A percentile compares a stretch with the other conserved stretches of the same genome.
phyloP scores from a whole-genome alignment of 2,888 invertebrate species.

The Schizaphis graminum region DNA sequence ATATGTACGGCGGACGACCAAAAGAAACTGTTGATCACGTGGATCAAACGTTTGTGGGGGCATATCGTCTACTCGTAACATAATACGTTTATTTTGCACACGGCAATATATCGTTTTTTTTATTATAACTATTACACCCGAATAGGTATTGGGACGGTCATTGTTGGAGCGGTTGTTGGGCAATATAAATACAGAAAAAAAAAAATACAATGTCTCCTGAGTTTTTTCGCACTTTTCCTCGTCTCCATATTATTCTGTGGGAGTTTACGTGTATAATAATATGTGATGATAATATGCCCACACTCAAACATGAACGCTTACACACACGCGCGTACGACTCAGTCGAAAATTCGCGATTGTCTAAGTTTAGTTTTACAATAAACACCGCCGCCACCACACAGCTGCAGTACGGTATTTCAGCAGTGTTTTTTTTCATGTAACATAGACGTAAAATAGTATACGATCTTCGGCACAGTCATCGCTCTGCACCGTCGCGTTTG shows the following conservation, averaged over 20 bases:
- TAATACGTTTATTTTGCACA: constrained; percentile 9
- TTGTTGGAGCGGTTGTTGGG: not conserved
- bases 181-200: not conserved
- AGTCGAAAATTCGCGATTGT: constrained; percentile 59
- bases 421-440: not conserved
- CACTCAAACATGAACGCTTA: not conserved
- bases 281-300: not conserved
- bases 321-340: not conserved
- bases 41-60: not conserved
- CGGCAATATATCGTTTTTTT: not conserved
- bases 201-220: not conserved
- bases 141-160: not conserved
- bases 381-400: not conserved
- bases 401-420: constrained; percentile 11
- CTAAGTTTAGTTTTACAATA: constrained; percentile 54
- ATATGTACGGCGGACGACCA: not conserved
- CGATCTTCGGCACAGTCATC: not conserved
- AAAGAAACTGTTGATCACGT: not conserved
- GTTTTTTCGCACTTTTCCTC: not conserved
- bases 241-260: not conserved
- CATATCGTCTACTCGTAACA: not conserved
- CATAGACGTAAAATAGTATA: not conserved
- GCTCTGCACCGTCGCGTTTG: not conserved
- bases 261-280: constrained; percentile 8
- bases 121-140: not conserved